These are phyloP conservation scores for Sesia bembeciformis DNA, from an alignment of 2,888 invertebrate genomes.

Conservation along the genomic window DNA sequence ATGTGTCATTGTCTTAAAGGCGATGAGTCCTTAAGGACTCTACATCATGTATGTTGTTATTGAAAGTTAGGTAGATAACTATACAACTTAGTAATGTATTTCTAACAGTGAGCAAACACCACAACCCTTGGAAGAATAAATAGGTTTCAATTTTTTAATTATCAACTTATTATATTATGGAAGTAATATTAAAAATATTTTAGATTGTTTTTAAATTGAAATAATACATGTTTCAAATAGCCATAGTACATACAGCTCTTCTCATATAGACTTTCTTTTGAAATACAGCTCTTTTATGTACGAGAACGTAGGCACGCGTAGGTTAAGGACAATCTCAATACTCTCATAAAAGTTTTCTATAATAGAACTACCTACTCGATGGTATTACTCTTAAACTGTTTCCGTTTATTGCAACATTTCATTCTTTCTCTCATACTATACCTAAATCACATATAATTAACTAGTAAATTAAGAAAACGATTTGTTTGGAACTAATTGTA, in stretches of 20 bases:
- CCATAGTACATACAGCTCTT: too few relatives aligned
- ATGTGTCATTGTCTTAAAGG: neutral
- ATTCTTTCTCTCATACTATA: conserved; percentile 2
- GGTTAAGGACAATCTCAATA: neutral
- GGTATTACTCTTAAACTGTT: neutral
- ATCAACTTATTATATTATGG: too few relatives aligned
- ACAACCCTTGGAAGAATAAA: conserved; percentile 41
- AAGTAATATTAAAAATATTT: too few relatives aligned
- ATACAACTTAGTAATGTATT: neutral
- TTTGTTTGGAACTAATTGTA: neutral
- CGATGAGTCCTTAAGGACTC: too few relatives aligned
- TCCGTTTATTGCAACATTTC: neutral
- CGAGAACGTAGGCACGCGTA: neutral
- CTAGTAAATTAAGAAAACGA: conserved; percentile 1
- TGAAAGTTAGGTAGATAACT: too few relatives aligned
- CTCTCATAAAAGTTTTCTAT: neutral
- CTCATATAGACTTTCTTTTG: too few relatives aligned
- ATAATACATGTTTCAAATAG: too few relatives aligned
- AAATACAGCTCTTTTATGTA: too few relatives aligned
- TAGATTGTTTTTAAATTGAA: too few relatives aligned
- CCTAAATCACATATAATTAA: conserved; percentile 14
- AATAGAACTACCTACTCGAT: neutral
- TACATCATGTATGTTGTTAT: too few relatives aligned
- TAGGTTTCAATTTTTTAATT: neutral
- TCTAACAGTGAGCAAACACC: conserved; percentile 46